These are phyloP conservation scores for Acrocephalus kingi DNA, from an alignment of 2,113 vertebrate genomes.

Conservation along the genomic window DNA sequence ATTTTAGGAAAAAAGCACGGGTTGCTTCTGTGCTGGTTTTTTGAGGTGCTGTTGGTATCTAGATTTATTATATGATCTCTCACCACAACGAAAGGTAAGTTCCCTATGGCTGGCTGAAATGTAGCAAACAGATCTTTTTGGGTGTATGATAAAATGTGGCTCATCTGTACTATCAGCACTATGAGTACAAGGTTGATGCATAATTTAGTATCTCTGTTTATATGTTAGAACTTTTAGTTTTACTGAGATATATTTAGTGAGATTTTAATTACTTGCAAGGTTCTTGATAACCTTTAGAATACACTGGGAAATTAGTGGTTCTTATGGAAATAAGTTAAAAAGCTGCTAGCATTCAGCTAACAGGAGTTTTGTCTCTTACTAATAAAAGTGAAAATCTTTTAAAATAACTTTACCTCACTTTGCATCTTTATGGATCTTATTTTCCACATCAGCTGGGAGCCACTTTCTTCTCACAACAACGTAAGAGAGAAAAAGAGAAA, in stretches of 20 bases:
- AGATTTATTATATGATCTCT: not conserved
- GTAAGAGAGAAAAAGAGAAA: not conserved
- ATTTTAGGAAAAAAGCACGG: not conserved
- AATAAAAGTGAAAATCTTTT: slow-evolving; percentile 5
- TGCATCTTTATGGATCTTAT: not conserved
- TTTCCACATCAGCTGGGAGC: not conserved
- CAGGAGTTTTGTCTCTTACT: not conserved
- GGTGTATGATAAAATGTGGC: not conserved
- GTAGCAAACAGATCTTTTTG: not conserved
- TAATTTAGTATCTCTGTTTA: not conserved
- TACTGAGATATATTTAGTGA: not conserved
- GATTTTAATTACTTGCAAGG: not conserved
- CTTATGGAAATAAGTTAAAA: not conserved
- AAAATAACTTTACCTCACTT: not conserved
- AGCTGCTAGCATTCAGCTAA: not conserved
- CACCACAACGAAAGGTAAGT: slow-evolving; percentile 13
- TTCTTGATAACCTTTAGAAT: not conserved
- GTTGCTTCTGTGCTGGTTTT: not conserved
- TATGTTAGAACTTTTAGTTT: not conserved
- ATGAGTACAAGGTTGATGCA: not conserved
- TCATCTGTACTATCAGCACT: not conserved
- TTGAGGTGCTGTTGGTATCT: not conserved
- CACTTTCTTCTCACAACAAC: not conserved
- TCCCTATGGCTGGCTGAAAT: not conserved
- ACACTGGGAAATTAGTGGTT: not conserved